Evolutionary conservation across 2,113 vertebrate species (phyloP), one percentile per base, ranked within the genome.

Genomic region (Microcebus griseorufus): DNA sequence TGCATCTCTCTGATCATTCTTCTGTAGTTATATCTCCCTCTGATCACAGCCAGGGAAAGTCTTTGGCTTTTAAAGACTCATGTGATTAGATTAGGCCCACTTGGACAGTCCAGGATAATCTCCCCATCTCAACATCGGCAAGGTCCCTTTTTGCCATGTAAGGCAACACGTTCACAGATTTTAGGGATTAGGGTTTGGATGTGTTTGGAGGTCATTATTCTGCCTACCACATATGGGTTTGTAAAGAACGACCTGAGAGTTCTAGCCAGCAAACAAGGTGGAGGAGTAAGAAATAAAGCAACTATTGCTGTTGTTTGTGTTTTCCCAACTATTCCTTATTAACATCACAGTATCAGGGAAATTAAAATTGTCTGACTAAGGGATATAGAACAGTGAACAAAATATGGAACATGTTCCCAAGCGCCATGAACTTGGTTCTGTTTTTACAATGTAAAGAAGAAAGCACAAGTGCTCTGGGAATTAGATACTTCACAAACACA

Each of bases 61-160:
- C 73, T 39, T 83, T 60, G 60, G 73, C 34, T 94, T 94, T 93
- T 79, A 89, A 94, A 95, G 96, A 95, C 82, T 29, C 55, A 42
- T 88, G 81, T 93, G 76, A 97, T 95, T 80, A 91, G 65, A 97
- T 90, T 89, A 97, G 87, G 39, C 9, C 45, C 70, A 94, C 93
- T 88, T 81, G 80, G 75, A 39, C 16, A 84, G 51, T 32, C 53
- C 9, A 45, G 84, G 79, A 80, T 92, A 95, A 95, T 96, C 79
- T 94, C 27, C n/a, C 27, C 23, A 87, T 55, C 42, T 81, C 64
- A 75, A 18, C 48, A 51, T 39, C 8, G 0, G 76, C 76, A 85
- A 81, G 62, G 29, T 95, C 42, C 45, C 67, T 62, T 80, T 83
- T 92, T 62, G 60, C 94, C 94, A 90, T 93, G 91, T 96, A 97